Evolutionary conservation across 2,113 vertebrate genomes (phyloP).

Genomic region (Prunella himalayana): DNA sequence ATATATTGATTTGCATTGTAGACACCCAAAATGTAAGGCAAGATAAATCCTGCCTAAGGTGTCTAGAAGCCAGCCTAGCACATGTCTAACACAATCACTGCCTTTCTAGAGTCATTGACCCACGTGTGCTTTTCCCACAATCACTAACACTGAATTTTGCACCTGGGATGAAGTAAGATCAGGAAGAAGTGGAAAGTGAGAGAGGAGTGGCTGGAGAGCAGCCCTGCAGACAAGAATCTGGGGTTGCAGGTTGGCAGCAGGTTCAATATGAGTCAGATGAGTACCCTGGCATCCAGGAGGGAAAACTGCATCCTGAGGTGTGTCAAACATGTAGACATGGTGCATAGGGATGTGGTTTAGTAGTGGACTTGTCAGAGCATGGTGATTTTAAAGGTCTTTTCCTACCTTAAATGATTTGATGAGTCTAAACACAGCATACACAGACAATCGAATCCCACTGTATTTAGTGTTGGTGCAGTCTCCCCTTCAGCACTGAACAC

Average conservation of each 20-base stretch:
- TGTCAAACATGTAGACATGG: background rate
- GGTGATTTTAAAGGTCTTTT: background rate
- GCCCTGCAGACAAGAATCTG: background rate
- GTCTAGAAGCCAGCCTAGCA: background rate
- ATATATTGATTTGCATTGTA: background rate
- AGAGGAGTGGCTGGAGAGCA: background rate
- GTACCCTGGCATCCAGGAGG: background rate
- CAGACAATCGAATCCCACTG: accelerated
- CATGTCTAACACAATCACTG: background rate
- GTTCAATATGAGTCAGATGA: accelerated
- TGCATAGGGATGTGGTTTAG: accelerated
- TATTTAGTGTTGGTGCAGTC: accelerated
- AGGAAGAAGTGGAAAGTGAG: background rate
- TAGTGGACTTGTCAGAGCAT: background rate
- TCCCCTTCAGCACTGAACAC: background rate
- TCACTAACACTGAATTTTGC: background rate
- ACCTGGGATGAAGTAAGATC: background rate
- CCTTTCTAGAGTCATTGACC: background rate
- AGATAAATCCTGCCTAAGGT: background rate
- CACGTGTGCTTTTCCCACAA: background rate
- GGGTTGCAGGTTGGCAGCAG: background rate
- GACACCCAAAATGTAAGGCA: background rate
- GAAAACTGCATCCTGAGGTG: background rate
- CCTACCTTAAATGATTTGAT: background rate
- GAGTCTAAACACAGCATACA: background rate